Percentiles rank a stretch among this genome's conserved stretches.
These are phyloP conservation scores for Karalla daura DNA, from an alignment of 2,797 vertebrate genomes.

Conservation along the genomic window DNA sequence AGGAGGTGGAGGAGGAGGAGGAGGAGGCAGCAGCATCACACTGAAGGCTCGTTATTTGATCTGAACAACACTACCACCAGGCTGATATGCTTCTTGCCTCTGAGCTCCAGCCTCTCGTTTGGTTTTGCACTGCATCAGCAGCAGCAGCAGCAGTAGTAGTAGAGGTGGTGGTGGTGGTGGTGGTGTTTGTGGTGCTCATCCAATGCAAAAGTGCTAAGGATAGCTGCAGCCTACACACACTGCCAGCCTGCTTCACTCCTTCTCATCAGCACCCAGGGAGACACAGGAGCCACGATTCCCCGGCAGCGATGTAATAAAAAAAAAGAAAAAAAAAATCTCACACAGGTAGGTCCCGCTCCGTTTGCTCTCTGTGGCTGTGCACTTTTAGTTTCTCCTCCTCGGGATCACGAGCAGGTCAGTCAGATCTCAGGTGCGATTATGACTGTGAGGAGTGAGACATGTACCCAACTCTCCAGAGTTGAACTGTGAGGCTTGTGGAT, in stretches of 20 bases:
- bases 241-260: slow-evolving; percentile 63
- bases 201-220: slow-evolving; percentile 69
- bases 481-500: neutral
- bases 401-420: slow-evolving; percentile 8
- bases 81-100: slow-evolving; percentile 65
- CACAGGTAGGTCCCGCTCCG: slow-evolving; percentile 68
- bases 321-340: too few species aligned
- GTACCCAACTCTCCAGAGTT: slow-evolving; percentile 11
- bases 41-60: slow-evolving; percentile 28
- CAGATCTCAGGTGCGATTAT: slow-evolving; percentile 25
- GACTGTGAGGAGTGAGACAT: slow-evolving; percentile 13
- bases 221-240: slow-evolving; percentile 78
- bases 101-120: slow-evolving; percentile 54
- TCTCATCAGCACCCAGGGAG: slow-evolving; percentile 69
- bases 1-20: neutral
- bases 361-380: slow-evolving; percentile 3
- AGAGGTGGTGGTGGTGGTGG: slow-evolving; percentile 5
- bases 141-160: slow-evolving; percentile 34
- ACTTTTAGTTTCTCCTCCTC: slow-evolving; percentile 13
- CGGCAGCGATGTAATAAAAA: slow-evolving; percentile 70
- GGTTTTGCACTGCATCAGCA: slow-evolving; percentile 63
- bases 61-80: slow-evolving; percentile 33
- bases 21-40: slow-evolving; percentile 19
- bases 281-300: slow-evolving; percentile 60
- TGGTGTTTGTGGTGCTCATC: slow-evolving; percentile 49